phyloP scores from a whole-genome alignment of 2,888 invertebrate species.

The Diarsia mendica region DNA sequence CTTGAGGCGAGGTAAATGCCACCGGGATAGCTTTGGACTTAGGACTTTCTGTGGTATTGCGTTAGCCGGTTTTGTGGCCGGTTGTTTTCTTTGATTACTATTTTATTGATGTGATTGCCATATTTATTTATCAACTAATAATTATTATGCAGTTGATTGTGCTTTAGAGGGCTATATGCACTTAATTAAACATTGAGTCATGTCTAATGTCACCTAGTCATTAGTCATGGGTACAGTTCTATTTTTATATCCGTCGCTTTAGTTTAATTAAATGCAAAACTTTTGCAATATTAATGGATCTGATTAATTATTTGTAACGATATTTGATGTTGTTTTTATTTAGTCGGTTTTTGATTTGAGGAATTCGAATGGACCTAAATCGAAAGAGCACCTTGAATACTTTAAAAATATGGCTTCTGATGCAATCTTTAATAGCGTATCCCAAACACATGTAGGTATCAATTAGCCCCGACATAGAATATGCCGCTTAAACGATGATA shows the following conservation, averaged over 20 bases:
- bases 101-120: neutral
- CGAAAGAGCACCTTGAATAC: neutral
- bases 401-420: neutral
- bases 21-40: constrained; percentile 67
- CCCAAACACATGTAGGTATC: neutral
- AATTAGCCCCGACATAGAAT: neutral
- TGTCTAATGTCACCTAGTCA: neutral
- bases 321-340: neutral
- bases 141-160: neutral
- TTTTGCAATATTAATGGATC: constrained; percentile 1
- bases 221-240: neutral
- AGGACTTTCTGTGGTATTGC: constrained; percentile 19
- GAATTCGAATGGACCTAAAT: neutral
- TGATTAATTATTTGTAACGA: neutral
- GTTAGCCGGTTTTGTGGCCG: neutral
- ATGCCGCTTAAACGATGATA: neutral
- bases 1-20: constrained; percentile 70
- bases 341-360: neutral
- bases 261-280: neutral
- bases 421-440: neutral
- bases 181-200: neutral
- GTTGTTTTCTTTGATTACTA: neutral
- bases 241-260: neutral
- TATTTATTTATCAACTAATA: neutral
- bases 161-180: neutral